Evolutionary conservation across 1,140 invertebrate genomes (phyloP).

Genomic region (Tetraneura akinire): DNA sequence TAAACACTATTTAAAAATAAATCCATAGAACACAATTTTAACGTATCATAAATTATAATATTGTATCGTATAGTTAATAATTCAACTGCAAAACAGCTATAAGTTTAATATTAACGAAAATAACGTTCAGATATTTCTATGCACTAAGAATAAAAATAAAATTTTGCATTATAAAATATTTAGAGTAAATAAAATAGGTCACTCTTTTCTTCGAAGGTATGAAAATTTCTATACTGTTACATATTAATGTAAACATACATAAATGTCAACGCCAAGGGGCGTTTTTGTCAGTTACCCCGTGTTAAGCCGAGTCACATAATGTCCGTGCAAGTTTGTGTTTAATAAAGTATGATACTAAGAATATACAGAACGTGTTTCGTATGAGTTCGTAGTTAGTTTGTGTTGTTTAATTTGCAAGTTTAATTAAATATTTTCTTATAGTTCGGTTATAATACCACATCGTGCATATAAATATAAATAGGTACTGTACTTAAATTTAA

Average conservation of each 20-base stretch:
- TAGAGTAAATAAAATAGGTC: not conserved
- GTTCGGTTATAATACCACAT: no score
- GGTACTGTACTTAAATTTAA: no score
- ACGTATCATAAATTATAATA: no score
- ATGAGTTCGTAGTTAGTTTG: constrained; percentile 10
- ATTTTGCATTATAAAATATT: not conserved
- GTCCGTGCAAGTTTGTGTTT: constrained; percentile 11
- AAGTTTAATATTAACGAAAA: no score
- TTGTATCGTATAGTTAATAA: no score
- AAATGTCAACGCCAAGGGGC: not conserved
- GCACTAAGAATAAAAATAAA: not conserved
- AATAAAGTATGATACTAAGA: constrained; percentile 21
- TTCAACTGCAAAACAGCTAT: no score
- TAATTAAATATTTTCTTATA: constrained; percentile 4
- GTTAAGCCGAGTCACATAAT: not conserved
- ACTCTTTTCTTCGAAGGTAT: not conserved
- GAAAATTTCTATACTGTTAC: not conserved
- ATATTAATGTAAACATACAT: constrained; percentile 1
- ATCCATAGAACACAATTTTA: no score
- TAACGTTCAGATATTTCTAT: no score
- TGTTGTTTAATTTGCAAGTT: constrained; percentile 28
- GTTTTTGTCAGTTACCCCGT: constrained; percentile 6
- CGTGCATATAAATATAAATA: no score
- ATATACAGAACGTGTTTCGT: constrained; percentile 11
- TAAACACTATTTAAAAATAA: no score